Evolutionary conservation across 2,113 vertebrate genomes (phyloP).

Genomic region (rabbit (Oryctolagus cuniculus)): DNA sequence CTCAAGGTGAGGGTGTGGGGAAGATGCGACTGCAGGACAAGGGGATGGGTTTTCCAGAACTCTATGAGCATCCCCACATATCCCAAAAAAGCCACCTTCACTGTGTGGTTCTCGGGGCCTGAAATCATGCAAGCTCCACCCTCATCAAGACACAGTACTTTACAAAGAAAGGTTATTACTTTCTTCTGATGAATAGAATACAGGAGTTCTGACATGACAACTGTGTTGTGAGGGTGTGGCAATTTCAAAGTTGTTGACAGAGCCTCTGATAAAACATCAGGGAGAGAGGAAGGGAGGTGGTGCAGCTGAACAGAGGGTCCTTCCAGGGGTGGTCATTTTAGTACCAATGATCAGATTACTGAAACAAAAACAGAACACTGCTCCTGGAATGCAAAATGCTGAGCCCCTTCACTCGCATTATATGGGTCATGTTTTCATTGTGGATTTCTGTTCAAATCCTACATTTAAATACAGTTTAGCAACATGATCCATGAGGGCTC

Average conservation of each 20-base stretch:
- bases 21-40: neutral
- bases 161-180: neutral
- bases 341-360: neutral
- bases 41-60: neutral
- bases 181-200: neutral
- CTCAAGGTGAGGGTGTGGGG: accelerated
- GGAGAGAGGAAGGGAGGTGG: neutral
- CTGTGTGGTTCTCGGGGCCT: neutral
- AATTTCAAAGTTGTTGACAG: neutral
- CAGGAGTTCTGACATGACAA: neutral
- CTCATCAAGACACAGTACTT: neutral
- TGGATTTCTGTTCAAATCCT: constrained; percentile 44
- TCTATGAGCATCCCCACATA: neutral
- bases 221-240: neutral
- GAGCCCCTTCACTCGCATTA: neutral
- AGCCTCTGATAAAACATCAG: neutral
- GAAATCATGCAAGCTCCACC: neutral
- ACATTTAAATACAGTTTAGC: constrained; percentile 1
- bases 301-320: neutral
- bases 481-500: neutral
- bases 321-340: neutral
- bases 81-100: neutral
- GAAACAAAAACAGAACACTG: constrained; percentile 20
- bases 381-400: neutral
- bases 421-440: constrained; percentile 1